phyloP scores from a whole-genome alignment of 2,797 vertebrate genomes.

The Enteromius trimaculatus region DNA sequence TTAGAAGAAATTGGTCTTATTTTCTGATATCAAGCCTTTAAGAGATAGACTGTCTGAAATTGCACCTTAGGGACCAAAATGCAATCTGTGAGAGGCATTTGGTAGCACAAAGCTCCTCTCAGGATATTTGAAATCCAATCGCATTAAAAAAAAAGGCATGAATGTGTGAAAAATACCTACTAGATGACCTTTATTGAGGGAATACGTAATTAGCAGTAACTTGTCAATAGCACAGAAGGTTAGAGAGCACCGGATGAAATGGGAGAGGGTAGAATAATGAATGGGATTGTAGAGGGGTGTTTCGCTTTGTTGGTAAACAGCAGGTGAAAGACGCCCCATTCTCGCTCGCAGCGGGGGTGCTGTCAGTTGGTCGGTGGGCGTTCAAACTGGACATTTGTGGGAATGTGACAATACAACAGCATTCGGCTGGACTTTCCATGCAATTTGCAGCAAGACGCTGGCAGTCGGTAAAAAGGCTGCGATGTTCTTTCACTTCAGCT shows the following conservation, averaged over 20 bases:
- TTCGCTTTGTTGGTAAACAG: conserved; percentile 17
- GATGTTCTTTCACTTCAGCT: conserved; percentile 4
- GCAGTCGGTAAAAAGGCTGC: background rate
- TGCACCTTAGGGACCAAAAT: conserved; percentile 25
- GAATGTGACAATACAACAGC: conserved; percentile 53
- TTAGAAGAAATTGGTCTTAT: background rate
- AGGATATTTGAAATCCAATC: background rate
- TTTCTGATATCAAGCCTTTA: background rate
- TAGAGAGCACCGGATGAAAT: background rate
- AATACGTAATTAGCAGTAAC: background rate
- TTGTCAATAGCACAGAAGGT: background rate
- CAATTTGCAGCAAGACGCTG: background rate
- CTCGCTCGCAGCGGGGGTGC: conserved; percentile 16
- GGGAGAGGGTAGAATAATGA: background rate
- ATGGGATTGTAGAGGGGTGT: background rate
- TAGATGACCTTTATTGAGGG: background rate
- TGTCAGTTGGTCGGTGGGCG: conserved; percentile 54
- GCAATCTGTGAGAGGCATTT: conserved; percentile 11
- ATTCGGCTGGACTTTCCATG: background rate
- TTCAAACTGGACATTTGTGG: conserved; percentile 52
- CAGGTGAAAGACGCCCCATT: conserved; percentile 32
- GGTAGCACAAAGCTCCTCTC: background rate
- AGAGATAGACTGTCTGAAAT: conserved; percentile 2
- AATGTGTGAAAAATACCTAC: conserved; percentile 9
- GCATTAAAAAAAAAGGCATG: too few relatives aligned